A percentile compares a stretch with the other conserved stretches of the same genome.
Conservation (phyloP, 2,888 invertebrate species). For the Metalampra italica region DNA sequence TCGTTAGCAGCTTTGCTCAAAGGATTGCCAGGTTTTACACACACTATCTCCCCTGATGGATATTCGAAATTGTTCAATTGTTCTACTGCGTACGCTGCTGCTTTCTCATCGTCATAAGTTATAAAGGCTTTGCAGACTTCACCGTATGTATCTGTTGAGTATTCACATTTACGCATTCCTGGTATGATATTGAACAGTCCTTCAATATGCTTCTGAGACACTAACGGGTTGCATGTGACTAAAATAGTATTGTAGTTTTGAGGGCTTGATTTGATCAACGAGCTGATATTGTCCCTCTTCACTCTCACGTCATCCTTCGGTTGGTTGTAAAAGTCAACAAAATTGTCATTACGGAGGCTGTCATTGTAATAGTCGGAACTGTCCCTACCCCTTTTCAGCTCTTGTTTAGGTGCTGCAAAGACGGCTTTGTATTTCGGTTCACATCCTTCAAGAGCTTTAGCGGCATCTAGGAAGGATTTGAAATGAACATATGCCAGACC, state of each 20-base stretch:
- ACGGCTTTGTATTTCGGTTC: slow-evolving; percentile 91
- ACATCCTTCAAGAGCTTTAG: slow-evolving; percentile 92
- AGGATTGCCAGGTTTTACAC: slow-evolving; percentile 81
- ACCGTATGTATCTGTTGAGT: slow-evolving; percentile 68
- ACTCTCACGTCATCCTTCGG: slow-evolving; percentile 21
- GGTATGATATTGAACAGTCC: slow-evolving; percentile 93
- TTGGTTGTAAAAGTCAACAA: slow-evolving; percentile 4
- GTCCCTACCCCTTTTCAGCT: slow-evolving; percentile 54
- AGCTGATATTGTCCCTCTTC: slow-evolving; percentile 22
- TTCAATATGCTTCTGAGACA: slow-evolving; percentile 88
- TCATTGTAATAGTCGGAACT: slow-evolving; percentile 30
- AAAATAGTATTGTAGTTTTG: slow-evolving; percentile 81
- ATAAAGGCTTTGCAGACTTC: slow-evolving; percentile 58
- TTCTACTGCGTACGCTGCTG: slow-evolving; percentile 83
- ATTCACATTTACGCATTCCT: slow-evolving; percentile 61
- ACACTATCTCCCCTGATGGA: slow-evolving; percentile 91
- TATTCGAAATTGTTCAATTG: slow-evolving; percentile 95
- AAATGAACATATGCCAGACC: slow-evolving; percentile 96
- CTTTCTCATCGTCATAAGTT: slow-evolving; percentile 53
- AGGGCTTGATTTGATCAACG: slow-evolving; percentile 36
- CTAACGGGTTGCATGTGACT: slow-evolving; percentile 84
- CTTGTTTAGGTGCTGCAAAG: slow-evolving; percentile 91
- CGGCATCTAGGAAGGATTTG: slow-evolving; percentile 87
- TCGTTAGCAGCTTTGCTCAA: slow-evolving; percentile 56
- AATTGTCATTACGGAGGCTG: slow-evolving; percentile 13